Evolutionary conservation across 2,797 vertebrate genomes (phyloP).

Genomic region (Onychomys arenicola): DNA sequence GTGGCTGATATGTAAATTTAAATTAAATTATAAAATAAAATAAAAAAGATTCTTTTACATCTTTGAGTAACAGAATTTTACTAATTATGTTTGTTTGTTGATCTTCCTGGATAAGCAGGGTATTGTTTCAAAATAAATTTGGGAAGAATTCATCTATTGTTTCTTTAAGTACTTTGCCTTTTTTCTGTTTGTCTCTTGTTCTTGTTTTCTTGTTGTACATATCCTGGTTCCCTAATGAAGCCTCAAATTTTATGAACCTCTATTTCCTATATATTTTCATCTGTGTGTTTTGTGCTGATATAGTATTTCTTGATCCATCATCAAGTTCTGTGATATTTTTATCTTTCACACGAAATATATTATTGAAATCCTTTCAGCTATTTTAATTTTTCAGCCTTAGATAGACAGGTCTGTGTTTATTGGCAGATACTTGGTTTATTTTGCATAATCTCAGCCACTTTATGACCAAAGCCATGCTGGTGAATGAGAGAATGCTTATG

Average conservation of each 20-base stretch:
- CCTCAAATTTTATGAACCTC: neutral
- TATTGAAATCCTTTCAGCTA: neutral
- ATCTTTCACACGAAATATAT: neutral
- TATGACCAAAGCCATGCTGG: neutral
- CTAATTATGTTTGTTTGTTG: neutral
- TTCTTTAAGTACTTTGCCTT: neutral
- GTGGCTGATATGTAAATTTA: no score
- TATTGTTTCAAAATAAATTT: constrained; percentile 22
- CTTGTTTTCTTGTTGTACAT: neutral
- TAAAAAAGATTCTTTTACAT: neutral
- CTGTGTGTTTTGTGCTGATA: neutral
- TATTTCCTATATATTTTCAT: neutral
- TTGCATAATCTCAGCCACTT: neutral
- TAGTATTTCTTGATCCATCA: neutral
- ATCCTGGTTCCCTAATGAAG: neutral
- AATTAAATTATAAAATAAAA: no score
- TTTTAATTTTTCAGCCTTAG: neutral
- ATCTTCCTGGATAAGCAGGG: neutral
- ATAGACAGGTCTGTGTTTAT: neutral
- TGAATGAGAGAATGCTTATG: neutral
- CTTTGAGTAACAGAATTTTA: neutral
- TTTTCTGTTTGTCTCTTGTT: neutral
- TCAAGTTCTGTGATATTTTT: constrained; percentile 5
- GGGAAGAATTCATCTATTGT: neutral
- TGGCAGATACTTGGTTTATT: neutral